A percentile compares a stretch with the other conserved stretches of the same genome.
Conservation (phyloP, 2,888 invertebrate genomes). For the Xanthorhoe designata region DNA sequence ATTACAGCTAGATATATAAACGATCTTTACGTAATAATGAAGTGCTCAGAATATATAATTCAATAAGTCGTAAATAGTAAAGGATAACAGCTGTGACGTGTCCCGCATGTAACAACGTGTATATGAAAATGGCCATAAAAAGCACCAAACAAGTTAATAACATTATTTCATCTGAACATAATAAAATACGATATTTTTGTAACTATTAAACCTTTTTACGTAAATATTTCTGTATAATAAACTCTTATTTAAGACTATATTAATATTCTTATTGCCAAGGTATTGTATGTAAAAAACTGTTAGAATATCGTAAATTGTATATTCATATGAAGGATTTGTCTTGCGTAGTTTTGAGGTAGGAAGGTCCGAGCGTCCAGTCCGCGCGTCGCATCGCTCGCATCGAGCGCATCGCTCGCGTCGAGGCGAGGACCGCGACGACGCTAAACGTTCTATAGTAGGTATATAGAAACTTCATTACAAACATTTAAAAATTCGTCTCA, state of each 20-base stretch:
- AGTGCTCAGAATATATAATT: conserved; percentile 35
- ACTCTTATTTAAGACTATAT: conserved; percentile 79
- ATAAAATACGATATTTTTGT: conserved; percentile 70
- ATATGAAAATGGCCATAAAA: conserved; percentile 75
- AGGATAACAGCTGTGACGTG: conserved; percentile 69
- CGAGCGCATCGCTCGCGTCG: conserved; percentile 27
- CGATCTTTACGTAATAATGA: conserved; percentile 48
- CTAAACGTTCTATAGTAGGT: conserved; percentile 42
- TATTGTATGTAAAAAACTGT: conserved; percentile 73
- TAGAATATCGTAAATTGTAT: conserved; percentile 70
- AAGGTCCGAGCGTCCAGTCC: conserved; percentile 64
- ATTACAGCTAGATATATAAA: conserved; percentile 55
- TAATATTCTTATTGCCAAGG: conserved; percentile 75
- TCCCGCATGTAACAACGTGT: conserved; percentile 73
- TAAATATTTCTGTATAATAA: conserved; percentile 83
- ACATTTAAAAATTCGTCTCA: conserved; percentile 82
- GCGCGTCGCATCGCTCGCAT: conserved; percentile 33
- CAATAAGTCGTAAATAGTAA: conserved; percentile 44
- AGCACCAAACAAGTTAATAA: conserved; percentile 76
- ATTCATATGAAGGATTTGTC: conserved; percentile 74
- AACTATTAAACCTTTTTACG: conserved; percentile 73
- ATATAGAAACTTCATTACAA: conserved; percentile 60
- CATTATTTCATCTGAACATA: conserved; percentile 65
- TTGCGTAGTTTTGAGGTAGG: conserved; percentile 83
- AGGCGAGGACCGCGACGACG: conserved; percentile 51